These are phyloP conservation scores for Drosophila hamatofila DNA, from an alignment of 2,888 invertebrate genomes.

Conservation along the genomic window DNA sequence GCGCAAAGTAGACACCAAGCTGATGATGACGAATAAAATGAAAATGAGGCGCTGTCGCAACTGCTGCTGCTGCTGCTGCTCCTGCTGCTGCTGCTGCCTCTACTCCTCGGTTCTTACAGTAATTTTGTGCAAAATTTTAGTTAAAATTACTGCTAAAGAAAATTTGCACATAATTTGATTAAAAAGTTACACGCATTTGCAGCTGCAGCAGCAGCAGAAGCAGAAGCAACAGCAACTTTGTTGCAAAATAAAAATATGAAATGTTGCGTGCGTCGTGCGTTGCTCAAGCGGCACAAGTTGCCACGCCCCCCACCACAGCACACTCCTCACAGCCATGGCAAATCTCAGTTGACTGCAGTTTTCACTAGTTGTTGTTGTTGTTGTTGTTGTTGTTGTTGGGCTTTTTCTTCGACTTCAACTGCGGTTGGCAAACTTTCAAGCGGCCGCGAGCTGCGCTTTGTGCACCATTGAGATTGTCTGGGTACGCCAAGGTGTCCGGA, in stretches of 20 bases:
- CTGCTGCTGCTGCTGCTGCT: background rate
- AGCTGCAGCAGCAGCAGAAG: slow-evolving; percentile 40
- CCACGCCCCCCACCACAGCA: slow-evolving; percentile 17
- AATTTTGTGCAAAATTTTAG: slow-evolving; percentile 72
- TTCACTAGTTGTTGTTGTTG: slow-evolving; percentile 16
- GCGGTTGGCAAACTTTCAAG: slow-evolving; percentile 54
- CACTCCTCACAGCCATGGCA: background rate
- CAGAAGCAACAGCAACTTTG: slow-evolving; percentile 48
- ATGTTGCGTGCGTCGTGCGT: slow-evolving; percentile 32
- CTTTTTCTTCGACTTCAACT: slow-evolving; percentile 44
- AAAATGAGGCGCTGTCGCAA: slow-evolving; percentile 20
- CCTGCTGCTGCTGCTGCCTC: too few species aligned
- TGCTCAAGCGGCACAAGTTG: slow-evolving; percentile 13
- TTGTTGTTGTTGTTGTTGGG: slow-evolving; percentile 14
- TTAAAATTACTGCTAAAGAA: slow-evolving; percentile 81
- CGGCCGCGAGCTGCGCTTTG: slow-evolving; percentile 18
- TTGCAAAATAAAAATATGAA: slow-evolving; percentile 42
- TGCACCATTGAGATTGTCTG: slow-evolving; percentile 3
- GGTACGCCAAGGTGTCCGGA: slow-evolving; percentile 29
- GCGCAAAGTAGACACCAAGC: slow-evolving; percentile 50
- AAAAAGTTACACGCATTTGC: slow-evolving; percentile 81
- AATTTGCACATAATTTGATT: slow-evolving; percentile 81
- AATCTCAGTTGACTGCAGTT: slow-evolving; percentile 58
- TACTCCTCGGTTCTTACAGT: slow-evolving; percentile 28
- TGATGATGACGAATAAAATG: slow-evolving; percentile 36